Evolutionary conservation across 2,888 invertebrate genomes (phyloP), one percentile per base, ranked within the genome.

Genomic region (Leptinotarsa tumamoca): DNA sequence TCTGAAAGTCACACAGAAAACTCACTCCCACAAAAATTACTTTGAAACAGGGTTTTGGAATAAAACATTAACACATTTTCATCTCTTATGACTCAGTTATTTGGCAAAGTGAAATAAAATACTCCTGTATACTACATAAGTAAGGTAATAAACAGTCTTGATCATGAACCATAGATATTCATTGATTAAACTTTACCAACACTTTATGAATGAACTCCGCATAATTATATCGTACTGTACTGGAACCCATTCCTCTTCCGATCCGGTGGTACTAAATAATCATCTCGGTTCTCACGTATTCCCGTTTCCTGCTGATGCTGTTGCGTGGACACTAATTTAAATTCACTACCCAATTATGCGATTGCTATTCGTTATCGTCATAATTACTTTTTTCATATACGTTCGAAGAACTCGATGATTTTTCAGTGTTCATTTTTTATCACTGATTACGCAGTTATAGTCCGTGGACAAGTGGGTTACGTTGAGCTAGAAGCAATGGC

Each of bases 361-460:
- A 23, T 52, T 54, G 68, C 51, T 52, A 52, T 68, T 68, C 54
- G 68, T 68, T 68, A 68, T 68, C 51, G 27, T 4, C 54, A 68
- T 51, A 54, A 68, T 71, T 56, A 63, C 56, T 63, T 67, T 63
- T 56, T 67, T 43, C 67, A 21, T 73, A 79, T 79, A 80, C 79
- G 80, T 79, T 81, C 58, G 23, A 58, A 13, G 58, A 58, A 58
- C 58, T 58, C 14, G 14, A 58, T 58, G 23, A 14, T 23, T 58
- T 58, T 58, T 23, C 21, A 58, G 21, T 58, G 58, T 58, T 23
- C 15, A 58, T 58, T 58, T 58, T 58, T 58, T 58, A 58, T 58
- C 58, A 23, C 14, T 23, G 23, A 58, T 58, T 58, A 21, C 15
- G 23, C 58, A 23, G 23, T 21, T 21, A 23, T 58, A 58, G 58